Percentiles rank a stretch among this genome's conserved stretches.
phyloP scores from a whole-genome alignment of 2,888 invertebrate species.

The Tinea trinotella region DNA sequence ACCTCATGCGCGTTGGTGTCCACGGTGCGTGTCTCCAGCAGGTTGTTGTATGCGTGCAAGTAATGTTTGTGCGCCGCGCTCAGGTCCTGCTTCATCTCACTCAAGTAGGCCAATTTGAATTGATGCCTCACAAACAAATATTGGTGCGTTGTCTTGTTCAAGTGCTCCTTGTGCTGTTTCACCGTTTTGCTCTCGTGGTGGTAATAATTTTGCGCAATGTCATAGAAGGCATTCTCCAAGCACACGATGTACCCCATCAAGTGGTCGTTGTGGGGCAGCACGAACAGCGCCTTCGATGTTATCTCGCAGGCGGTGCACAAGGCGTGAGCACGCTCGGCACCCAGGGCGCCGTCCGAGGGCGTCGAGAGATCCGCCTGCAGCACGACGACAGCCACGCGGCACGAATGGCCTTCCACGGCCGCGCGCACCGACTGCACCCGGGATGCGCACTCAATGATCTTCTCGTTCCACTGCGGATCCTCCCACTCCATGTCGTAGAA shows the following conservation, averaged over 20 bases:
- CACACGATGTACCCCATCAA: conserved; percentile 82
- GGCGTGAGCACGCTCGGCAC: conserved; percentile 91
- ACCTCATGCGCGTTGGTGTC: conserved; percentile 95
- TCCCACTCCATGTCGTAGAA: conserved; percentile 99
- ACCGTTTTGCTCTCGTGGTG: conserved; percentile 89
- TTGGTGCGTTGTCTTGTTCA: conserved; percentile 92
- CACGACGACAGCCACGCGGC: conserved; percentile 88
- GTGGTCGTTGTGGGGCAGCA: conserved; percentile 92
- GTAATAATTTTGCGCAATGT: conserved; percentile 94
- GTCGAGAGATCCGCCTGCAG: conserved; percentile 89
- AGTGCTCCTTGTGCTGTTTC: conserved; percentile 90
- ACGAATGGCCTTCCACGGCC: conserved; percentile 79
- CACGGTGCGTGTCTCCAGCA: conserved; percentile 89
- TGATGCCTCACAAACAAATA: conserved; percentile 95
- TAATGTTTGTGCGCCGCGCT: conserved; percentile 90
- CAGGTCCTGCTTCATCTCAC: conserved; percentile 93
- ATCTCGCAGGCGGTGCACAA: conserved; percentile 94
- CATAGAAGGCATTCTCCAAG: conserved; percentile 93
- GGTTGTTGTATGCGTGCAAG: conserved; percentile 89
- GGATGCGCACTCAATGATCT: conserved; percentile 93
- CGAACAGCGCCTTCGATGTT: conserved; percentile 92
- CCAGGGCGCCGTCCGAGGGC: conserved; percentile 85
- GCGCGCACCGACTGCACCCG: conserved; percentile 87
- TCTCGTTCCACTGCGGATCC: conserved; percentile 94
- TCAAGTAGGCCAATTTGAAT: conserved; percentile 96